Conservation (phyloP, 2,113 vertebrate genomes). For the Holacanthus passer region DNA sequence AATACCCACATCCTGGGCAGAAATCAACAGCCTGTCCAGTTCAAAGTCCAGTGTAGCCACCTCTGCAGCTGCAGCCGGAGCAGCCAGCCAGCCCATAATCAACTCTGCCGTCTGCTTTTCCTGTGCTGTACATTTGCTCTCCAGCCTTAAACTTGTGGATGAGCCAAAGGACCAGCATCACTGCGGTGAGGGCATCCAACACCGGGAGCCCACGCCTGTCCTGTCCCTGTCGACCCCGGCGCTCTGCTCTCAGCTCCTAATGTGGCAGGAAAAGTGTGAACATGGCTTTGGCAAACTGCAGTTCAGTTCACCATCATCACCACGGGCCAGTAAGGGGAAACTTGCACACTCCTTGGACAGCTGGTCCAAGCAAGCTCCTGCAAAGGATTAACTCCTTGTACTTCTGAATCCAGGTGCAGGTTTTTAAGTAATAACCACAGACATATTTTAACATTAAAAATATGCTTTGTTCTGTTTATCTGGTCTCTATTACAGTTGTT, state of each 20-base stretch:
- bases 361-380: conserved; percentile 49
- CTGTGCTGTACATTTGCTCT: conserved; percentile 58
- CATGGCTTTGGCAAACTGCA: conserved; percentile 60
- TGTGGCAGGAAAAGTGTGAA: conserved; percentile 78
- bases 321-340: conserved; percentile 55
- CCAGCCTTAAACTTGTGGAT: conserved; percentile 51
- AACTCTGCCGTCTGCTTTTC: conserved; percentile 68
- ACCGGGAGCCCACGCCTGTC: conserved; percentile 54
- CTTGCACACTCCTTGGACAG: conserved; percentile 51
- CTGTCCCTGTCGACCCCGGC: conserved; percentile 55
- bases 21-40: conserved; percentile 42
- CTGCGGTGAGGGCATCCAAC: conserved; percentile 59
- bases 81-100: conserved; percentile 73
- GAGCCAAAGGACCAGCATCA: conserved; percentile 69
- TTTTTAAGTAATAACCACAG: conserved; percentile 20
- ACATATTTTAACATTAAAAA: conserved; percentile 10
- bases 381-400: conserved; percentile 51
- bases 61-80: conserved; percentile 76
- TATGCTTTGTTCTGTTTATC: neutral
- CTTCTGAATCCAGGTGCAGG: conserved; percentile 22
- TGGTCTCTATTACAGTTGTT: neutral
- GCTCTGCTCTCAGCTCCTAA: conserved; percentile 54
- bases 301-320: conserved; percentile 52
- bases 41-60: conserved; percentile 65
- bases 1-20: conserved; percentile 57